A percentile compares a stretch with the other conserved stretches of the same genome.
phyloP scores from a whole-genome alignment of 2,113 vertebrate genomes.

The Hemichromis elongatus region DNA sequence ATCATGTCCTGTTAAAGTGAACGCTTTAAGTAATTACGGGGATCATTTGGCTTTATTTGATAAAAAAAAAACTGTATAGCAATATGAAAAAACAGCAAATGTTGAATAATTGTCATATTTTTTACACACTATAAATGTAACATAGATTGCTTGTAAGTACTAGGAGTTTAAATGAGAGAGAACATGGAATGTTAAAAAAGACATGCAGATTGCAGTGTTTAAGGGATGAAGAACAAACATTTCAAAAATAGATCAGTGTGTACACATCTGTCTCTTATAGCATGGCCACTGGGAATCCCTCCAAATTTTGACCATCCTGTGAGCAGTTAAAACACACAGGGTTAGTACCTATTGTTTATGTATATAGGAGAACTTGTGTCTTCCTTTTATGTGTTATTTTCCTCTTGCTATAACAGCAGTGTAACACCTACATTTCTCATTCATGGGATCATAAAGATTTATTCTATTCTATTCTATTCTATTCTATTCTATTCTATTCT shows the following conservation, averaged over 20 bases:
- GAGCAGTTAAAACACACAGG: neutral
- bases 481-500: no score
- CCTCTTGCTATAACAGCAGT: no score
- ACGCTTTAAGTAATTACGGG: neutral
- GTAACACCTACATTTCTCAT: no score
- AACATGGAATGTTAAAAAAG: neutral
- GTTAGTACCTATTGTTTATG: neutral
- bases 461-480: no score
- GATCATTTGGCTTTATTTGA: neutral
- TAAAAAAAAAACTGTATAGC: neutral
- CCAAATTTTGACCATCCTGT: neutral
- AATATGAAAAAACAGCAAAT: neutral
- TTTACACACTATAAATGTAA: neutral
- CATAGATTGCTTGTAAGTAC: neutral
- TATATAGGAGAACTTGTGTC: no score
- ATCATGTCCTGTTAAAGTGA: slow-evolving; percentile 3
- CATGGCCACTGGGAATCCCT: neutral
- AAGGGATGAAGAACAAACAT: neutral
- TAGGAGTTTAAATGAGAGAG: neutral
- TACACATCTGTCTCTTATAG: neutral
- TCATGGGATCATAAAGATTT: no score
- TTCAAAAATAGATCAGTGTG: neutral
- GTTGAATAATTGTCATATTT: neutral
- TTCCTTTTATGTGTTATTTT: no score
- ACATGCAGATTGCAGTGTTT: neutral